These are phyloP conservation scores for Platycheirus rosarum DNA, from an alignment of 2,888 invertebrate genomes.

Conservation along the genomic window DNA sequence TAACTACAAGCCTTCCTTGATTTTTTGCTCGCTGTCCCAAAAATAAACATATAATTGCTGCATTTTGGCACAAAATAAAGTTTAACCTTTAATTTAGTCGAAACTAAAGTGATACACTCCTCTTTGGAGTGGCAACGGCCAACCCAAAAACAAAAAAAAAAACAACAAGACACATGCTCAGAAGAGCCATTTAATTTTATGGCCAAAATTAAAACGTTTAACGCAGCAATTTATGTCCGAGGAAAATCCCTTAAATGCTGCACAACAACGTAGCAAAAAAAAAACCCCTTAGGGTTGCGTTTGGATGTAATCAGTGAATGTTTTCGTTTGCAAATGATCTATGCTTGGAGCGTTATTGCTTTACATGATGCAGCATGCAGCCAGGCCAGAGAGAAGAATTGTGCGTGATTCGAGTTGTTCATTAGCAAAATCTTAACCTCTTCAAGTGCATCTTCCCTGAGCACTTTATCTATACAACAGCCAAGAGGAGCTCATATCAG, in stretches of 20 bases:
- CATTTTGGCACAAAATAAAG: slow-evolving; percentile 71
- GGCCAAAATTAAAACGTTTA: slow-evolving; percentile 73
- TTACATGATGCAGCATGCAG: slow-evolving; percentile 17
- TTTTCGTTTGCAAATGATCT: slow-evolving; percentile 70
- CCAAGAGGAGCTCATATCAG: slow-evolving; percentile 48
- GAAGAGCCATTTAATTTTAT: slow-evolving; percentile 69
- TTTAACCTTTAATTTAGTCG: slow-evolving; percentile 64
- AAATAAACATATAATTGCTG: slow-evolving; percentile 59
- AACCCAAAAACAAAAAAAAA: neutral
- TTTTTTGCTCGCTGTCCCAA: neutral
- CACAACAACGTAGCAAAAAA: slow-evolving; percentile 1
- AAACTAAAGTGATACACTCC: slow-evolving; percentile 51
- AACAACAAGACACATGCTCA: neutral
- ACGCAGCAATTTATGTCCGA: slow-evolving; percentile 70
- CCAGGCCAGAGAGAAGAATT: slow-evolving; percentile 19
- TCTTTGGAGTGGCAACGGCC: slow-evolving; percentile 10
- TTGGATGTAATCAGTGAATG: slow-evolving; percentile 70
- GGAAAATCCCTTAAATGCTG: slow-evolving; percentile 44
- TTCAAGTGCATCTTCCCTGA: slow-evolving; percentile 51
- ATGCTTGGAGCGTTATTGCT: slow-evolving; percentile 54
- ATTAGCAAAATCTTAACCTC: slow-evolving; percentile 67
- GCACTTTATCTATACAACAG: slow-evolving; percentile 11
- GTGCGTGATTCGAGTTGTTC: slow-evolving; percentile 71
- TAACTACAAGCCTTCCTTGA: slow-evolving; percentile 26
- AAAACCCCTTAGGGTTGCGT: slow-evolving; percentile 53